These are phyloP conservation scores for Jordanella pulchra DNA, from an alignment of 2,797 vertebrate species.

Conservation along the genomic window DNA sequence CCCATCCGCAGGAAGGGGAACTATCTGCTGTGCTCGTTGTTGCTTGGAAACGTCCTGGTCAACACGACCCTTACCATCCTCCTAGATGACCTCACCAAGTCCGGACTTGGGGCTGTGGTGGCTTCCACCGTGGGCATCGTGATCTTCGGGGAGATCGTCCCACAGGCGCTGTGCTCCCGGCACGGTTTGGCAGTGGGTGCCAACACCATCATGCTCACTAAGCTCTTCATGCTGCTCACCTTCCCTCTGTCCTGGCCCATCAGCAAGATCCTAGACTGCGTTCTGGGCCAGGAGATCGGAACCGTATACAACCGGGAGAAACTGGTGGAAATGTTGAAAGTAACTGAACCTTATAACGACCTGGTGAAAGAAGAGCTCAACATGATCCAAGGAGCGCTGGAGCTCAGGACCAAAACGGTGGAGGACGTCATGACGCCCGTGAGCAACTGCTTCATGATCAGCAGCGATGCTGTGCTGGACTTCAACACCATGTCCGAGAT, in stretches of 20 bases:
- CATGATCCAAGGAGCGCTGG: constrained; percentile 97
- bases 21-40: constrained; percentile 92
- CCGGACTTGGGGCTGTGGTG: constrained; percentile 86
- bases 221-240: constrained; percentile 93
- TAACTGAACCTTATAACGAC: constrained; percentile 95
- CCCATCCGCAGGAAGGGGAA: constrained; percentile 94
- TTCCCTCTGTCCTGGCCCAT: constrained; percentile 93
- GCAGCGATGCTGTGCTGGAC: constrained; percentile 88
- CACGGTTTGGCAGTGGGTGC: constrained; percentile 94
- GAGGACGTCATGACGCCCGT: constrained; percentile 93
- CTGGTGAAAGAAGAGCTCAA: constrained; percentile 95
- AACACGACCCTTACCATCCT: constrained; percentile 98
- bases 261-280: constrained; percentile 90
- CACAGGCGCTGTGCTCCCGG: constrained; percentile 94
- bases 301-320: constrained; percentile 98
- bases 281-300: constrained; percentile 95
- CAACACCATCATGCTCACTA: constrained; percentile 91
- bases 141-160: constrained; percentile 95
- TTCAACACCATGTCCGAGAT: constrained; percentile 99
- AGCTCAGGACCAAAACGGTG: constrained; percentile 94
- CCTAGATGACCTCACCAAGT: constrained; percentile 89
- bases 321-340: constrained; percentile 94
- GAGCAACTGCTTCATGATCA: constrained; percentile 93
- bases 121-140: constrained; percentile 95
- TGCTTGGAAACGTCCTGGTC: constrained; percentile 93